Conservation (phyloP, 2,113 vertebrate genomes). For the Taurulus bubalis region DNA sequence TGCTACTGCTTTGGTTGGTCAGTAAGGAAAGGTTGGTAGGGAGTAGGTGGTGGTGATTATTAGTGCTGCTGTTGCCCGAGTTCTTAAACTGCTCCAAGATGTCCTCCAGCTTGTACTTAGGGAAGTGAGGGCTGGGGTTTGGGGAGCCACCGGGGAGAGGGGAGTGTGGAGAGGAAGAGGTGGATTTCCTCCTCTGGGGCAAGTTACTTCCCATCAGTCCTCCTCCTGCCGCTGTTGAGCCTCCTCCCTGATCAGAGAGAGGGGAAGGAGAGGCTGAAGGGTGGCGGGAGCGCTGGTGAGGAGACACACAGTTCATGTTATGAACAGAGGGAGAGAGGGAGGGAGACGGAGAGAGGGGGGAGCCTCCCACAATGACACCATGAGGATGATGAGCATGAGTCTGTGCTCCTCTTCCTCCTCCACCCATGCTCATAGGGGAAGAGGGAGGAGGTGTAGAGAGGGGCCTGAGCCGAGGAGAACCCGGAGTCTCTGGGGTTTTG, state of each 20-base stretch:
- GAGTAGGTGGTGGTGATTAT: conserved; percentile 73
- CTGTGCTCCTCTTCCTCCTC: conserved; percentile 65
- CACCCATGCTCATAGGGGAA: conserved; percentile 61
- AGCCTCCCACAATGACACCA: conserved; percentile 61
- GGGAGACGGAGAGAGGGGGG: conserved; percentile 62
- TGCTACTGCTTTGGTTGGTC: conserved; percentile 83
- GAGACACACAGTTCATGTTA: conserved; percentile 76
- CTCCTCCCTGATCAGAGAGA: conserved; percentile 77
- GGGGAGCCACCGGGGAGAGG: conserved; percentile 72
- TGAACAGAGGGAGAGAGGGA: conserved; percentile 76
- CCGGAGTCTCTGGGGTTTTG: conserved; percentile 76
- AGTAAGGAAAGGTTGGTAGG: conserved; percentile 62
- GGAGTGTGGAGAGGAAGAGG: conserved; percentile 74
- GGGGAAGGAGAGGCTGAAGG: conserved; percentile 81
- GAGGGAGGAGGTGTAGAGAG: conserved; percentile 66
- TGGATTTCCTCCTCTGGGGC: conserved; percentile 72
- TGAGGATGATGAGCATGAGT: conserved; percentile 55
- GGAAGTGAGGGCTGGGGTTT: conserved; percentile 69
- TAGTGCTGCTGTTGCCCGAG: conserved; percentile 81
- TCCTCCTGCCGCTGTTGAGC: conserved; percentile 61
- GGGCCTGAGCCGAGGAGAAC: conserved; percentile 68
- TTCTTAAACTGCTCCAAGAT: conserved; percentile 86
- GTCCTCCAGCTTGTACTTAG: conserved; percentile 82
- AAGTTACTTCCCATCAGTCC: conserved; percentile 66
- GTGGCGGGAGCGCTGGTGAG: conserved; percentile 80